A percentile compares a stretch with the other conserved stretches of the same genome.
Conservation (phyloP, 2,888 invertebrate genomes). For the Drosophila monieri region DNA sequence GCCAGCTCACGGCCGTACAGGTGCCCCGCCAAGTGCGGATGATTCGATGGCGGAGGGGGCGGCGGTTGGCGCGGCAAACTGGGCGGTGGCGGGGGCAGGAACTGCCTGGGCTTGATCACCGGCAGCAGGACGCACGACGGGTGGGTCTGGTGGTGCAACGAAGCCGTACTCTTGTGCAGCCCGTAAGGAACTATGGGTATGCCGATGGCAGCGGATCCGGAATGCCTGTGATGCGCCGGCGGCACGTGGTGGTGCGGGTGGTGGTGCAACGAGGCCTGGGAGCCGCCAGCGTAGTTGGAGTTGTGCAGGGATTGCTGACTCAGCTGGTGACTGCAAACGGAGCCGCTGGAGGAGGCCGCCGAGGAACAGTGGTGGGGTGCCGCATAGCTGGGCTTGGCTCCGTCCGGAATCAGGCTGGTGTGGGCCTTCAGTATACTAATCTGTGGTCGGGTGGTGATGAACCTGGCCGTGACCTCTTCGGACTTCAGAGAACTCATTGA, state of each 20-base stretch:
- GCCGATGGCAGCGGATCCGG: conserved; percentile 79
- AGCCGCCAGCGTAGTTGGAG: conserved; percentile 79
- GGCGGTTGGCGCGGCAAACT: conserved; percentile 86
- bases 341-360: conserved; percentile 75
- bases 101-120: conserved; percentile 87
- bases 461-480: conserved; percentile 90
- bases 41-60: conserved; percentile 87
- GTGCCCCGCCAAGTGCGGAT: conserved; percentile 86
- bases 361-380: conserved; percentile 83
- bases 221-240: conserved; percentile 65
- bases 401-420: conserved; percentile 88
- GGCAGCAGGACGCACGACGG: conserved; percentile 85
- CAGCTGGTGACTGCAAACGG: conserved; percentile 71
- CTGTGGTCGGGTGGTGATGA: conserved; percentile 91
- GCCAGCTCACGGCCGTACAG: conserved; percentile 89
- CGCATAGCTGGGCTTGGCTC: conserved; percentile 86
- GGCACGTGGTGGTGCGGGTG: conserved; percentile 35
- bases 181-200: conserved; percentile 85
- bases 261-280: conserved; percentile 71
- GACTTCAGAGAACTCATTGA: conserved; percentile 84
- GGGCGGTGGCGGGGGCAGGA: conserved; percentile 88
- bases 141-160: conserved; percentile 83
- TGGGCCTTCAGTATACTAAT: conserved; percentile 91
- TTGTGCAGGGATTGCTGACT: conserved; percentile 80
- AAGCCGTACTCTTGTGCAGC: conserved; percentile 87